Base-by-base conservation (phyloP, 2,888 invertebrate genomes). In the Hecatera dysodea region DNA sequence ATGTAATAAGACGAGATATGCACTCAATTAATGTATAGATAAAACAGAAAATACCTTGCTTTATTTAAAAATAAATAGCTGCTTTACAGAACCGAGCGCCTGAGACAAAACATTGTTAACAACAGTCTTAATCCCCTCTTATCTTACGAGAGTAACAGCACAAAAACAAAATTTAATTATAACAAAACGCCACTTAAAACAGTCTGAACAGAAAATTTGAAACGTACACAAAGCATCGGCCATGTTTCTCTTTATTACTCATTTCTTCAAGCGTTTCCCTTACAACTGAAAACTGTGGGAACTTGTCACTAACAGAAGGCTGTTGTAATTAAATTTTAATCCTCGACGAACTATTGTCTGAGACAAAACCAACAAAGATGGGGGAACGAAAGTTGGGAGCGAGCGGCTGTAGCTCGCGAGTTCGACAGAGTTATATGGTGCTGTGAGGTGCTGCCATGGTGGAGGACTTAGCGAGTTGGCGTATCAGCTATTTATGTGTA, bases 261-360 rank as follows among this genome's bases (percentile, higher is more conserved):
- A 79, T 81, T 81, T 83, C 76, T 76, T 75, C 53, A 39, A 81
- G 48, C 56, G 44, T 59, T 64, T 74, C 60, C 61, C 73, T 82
- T 59, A 71, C 74, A 68, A 76, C 66, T 73, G 64, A 76, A 86
- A 82, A 80, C 80, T 80, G 75, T 71, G 67, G 63, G 82, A 84
- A 81, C 75, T 85, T 81, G 78, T 77, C 83, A 79, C 70, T 81
- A 78, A 63, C 82, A 79, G 75, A 76, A 73, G 76, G 66, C 71
- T 82, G 75, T 78, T 81, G 80, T 88, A 89, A 89, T 89, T 90
- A 88, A 88, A 89, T 89, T 88, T 85, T 87, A 89, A 89, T 90
- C 88, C 85, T 68, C 71, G 19, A 79, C 80, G 78, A 87, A 86
- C 83, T 86, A 83, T 83, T 83, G 77, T 84, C 75, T 75, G 72